Percentiles rank a stretch among this genome's conserved stretches.
Evolutionary conservation across 2,113 vertebrate genomes (phyloP).

Genomic region (Monopterus albus): DNA sequence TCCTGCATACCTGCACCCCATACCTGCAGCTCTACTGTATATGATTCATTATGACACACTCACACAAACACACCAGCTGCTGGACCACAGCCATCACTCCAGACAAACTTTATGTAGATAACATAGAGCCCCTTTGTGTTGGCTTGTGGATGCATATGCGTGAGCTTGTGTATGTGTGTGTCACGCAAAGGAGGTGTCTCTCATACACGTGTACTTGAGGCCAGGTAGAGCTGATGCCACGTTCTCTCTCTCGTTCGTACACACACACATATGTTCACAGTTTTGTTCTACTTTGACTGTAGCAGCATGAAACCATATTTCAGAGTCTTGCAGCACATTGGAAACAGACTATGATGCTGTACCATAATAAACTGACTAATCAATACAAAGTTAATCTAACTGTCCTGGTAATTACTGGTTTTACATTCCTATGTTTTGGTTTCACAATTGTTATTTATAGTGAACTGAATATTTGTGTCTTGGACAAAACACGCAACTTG

Average conservation of each 20-base stretch:
- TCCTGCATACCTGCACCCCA: background rate
- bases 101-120: constrained; percentile 62
- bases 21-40: constrained; percentile 26
- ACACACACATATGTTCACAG: background rate
- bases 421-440: too few relatives aligned
- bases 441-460: too few relatives aligned
- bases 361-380: too few relatives aligned
- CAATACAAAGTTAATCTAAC: too few relatives aligned
- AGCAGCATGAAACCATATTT: background rate
- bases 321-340: background rate
- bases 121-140: constrained; percentile 69
- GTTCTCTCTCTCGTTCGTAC: too few relatives aligned
- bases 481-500: too few relatives aligned
- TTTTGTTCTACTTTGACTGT: constrained; percentile 1
- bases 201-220: constrained; percentile 58
- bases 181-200: constrained; percentile 46
- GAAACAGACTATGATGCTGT: too few relatives aligned
- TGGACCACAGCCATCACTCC: constrained; percentile 29
- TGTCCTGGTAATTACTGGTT: too few relatives aligned
- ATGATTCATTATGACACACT: constrained; percentile 50
- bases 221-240: constrained; percentile 41
- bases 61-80: constrained; percentile 41
- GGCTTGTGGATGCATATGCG: constrained; percentile 44
- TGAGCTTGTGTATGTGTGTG: constrained; percentile 11
- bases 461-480: too few relatives aligned